Evolutionary conservation across 2,797 vertebrate genomes (phyloP).

Genomic region (Lindbergichthys nudifrons): DNA sequence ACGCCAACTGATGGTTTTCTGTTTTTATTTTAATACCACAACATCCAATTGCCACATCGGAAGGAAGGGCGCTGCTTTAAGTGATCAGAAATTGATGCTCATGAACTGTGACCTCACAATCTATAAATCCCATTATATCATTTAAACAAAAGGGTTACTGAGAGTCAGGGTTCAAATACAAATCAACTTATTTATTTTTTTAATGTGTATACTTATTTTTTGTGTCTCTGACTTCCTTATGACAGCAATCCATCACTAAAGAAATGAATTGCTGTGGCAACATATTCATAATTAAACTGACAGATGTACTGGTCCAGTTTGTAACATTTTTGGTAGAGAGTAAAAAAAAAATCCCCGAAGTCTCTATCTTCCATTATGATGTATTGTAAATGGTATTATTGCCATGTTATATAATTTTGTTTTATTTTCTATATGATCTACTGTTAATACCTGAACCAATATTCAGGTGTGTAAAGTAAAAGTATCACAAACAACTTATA

Average conservation of each 20-base stretch:
- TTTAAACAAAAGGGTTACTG: slow-evolving; percentile 20
- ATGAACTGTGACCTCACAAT: slow-evolving; percentile 8
- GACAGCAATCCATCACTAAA: neutral
- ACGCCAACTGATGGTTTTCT: slow-evolving; percentile 23
- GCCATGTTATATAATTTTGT: slow-evolving; percentile 4
- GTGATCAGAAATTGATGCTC: slow-evolving; percentile 32
- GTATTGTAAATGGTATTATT: neutral
- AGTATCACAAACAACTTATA: slow-evolving; percentile 14
- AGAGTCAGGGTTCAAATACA: slow-evolving; percentile 35
- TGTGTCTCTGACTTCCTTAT: neutral
- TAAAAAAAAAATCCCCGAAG: neutral
- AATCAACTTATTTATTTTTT: neutral
- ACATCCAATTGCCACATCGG: slow-evolving; percentile 1
- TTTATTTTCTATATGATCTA: too few relatives aligned
- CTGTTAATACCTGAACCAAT: neutral
- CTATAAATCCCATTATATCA: slow-evolving; percentile 24
- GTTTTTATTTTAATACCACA: slow-evolving; percentile 22
- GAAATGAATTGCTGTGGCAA: neutral
- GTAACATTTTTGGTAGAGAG: neutral
- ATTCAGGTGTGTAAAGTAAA: neutral
- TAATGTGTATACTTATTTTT: neutral
- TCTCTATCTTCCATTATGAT: neutral
- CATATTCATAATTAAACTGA: neutral
- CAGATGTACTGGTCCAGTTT: neutral
- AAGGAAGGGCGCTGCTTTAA: slow-evolving; percentile 2